Evolutionary conservation across 2,888 invertebrate species (phyloP).

Genomic region (Campoletis raptor): DNA sequence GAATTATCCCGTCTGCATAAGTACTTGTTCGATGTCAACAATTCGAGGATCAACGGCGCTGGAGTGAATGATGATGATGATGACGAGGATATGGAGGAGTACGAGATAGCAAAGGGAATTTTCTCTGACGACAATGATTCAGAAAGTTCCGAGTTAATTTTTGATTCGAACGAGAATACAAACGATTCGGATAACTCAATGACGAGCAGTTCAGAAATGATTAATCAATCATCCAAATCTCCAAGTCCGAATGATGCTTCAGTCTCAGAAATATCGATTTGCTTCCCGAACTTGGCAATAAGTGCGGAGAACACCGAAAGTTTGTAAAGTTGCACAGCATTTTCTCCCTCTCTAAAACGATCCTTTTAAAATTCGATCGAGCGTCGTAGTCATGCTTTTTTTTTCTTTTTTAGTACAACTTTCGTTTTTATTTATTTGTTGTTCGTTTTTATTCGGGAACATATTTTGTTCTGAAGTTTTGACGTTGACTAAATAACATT

Average conservation of each 20-base stretch:
- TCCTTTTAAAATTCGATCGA: constrained; percentile 11
- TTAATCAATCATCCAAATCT: constrained; percentile 44
- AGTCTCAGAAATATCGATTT: constrained; percentile 20
- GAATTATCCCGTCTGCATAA: background rate
- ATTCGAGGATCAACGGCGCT: background rate
- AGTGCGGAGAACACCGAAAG: background rate
- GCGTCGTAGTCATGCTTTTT: background rate
- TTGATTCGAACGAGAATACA: background rate
- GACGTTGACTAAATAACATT: background rate
- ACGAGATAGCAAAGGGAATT: constrained; percentile 19
- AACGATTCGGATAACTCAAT: constrained; percentile 26
- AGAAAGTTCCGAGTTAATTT: constrained; percentile 11
- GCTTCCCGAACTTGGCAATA: constrained; percentile 24
- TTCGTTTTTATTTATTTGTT: constrained; percentile 13
- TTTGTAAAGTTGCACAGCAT: background rate
- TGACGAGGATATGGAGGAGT: constrained; percentile 6
- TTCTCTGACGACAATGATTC: constrained; percentile 29
- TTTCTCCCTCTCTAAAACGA: background rate
- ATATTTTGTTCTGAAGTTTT: background rate
- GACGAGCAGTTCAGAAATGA: constrained; percentile 23
- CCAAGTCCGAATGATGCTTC: constrained; percentile 1
- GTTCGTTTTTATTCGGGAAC: constrained; percentile 6
- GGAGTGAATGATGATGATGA: background rate
- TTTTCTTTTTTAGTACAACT: background rate
- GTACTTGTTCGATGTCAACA: background rate